Evolutionary conservation across 2,888 invertebrate genomes (phyloP), one percentile per base, ranked within the genome.

Genomic region (Microctonus brassicae): DNA sequence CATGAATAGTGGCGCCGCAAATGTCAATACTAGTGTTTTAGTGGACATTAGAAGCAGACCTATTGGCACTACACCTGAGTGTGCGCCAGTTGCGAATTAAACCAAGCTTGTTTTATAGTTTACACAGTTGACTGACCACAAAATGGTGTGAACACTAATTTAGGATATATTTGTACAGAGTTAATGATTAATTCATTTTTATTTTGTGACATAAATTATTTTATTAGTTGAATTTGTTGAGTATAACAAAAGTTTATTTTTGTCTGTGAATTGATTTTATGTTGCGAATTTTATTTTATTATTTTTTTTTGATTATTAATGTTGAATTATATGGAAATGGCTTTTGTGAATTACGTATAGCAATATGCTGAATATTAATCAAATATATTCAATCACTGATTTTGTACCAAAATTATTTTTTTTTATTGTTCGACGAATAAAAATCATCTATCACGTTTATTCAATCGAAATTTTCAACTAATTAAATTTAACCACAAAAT

Each of bases 401-500:
- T 57, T 22, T 36, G 20, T 34, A 34, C 11, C 17, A 17, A 11
- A 20, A 22, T 55, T 22, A 17, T 60, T 22, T 60, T 60, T 60
- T 60, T 34, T 17, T 4, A 34, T 60, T 34, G 9, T 60, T 33
- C 34, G 11, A 20, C 13, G 33, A 20, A 17, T 34, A 20, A 34
- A 34, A 34, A 20, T 33, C 22, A 17, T 22, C 20, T 10, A 33
- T 34, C 33, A 34, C 60, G 10, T 34, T 60, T 13, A 60, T 36
- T 33, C 60, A 60, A 20, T 33, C 24, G n/a, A 34, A 34, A 60
- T 60, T 60, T 60, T 60, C 60, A 60, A 60, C 33, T 60, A 60
- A 60, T 60, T 33, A 20, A 36, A 60, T 60, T 60, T 34, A 60
- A 60, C 60, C 60, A 10, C 60, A 60, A 34, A 60, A 60, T 60